Evolutionary conservation across 2,888 invertebrate species (phyloP), one percentile per base, ranked within the genome.

Genomic region (Eristalis pertinax): DNA sequence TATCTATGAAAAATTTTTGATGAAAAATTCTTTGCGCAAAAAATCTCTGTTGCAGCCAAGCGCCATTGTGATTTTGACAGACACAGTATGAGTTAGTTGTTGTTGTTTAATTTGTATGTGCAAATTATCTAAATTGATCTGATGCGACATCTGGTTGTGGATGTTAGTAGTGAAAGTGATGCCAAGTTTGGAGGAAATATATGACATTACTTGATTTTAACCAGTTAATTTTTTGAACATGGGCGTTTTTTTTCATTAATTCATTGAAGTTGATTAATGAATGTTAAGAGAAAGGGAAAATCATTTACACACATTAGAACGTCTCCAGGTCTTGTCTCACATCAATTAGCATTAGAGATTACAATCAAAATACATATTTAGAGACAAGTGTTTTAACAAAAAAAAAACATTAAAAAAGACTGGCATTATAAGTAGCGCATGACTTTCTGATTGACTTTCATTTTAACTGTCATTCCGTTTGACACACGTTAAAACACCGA

Each of bases 1-100:
- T 32, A 2, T n/a, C 11, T 29, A 29, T n/a, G 29, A 29, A 24
- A 63, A 15, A 15, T 32, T 29, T 1, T 63, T 32, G 29, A 29
- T 5, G 8, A n/a, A 63, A 7, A 29, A 8, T 32, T 63, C 2
- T 63, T 19, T 50, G 19, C 15, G 32, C 29, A 19, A 63, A 13
- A 15, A 32, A n/a, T 15, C 32, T 29, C 0, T n/a, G 50, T 50
- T 15, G 22, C 29, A 65, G 63, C 7, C 63, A 35, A 22, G 38
- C 79, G 72, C 73, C 72, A 67, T 79, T 79, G 26, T 35, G 22
- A 10, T 15, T 26, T 60, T 63, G 77, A 77, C 32, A 62, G 63
- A 0, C 19, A 7, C 4, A 13, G 19, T 8, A 35, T 43, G 32
- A 50, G 24, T 32, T 72, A 41, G 35, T 22, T 15, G 24, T 19